Conservation (phyloP, 2,797 vertebrate species). For the Gymnoscopelus microlampas region DNA sequence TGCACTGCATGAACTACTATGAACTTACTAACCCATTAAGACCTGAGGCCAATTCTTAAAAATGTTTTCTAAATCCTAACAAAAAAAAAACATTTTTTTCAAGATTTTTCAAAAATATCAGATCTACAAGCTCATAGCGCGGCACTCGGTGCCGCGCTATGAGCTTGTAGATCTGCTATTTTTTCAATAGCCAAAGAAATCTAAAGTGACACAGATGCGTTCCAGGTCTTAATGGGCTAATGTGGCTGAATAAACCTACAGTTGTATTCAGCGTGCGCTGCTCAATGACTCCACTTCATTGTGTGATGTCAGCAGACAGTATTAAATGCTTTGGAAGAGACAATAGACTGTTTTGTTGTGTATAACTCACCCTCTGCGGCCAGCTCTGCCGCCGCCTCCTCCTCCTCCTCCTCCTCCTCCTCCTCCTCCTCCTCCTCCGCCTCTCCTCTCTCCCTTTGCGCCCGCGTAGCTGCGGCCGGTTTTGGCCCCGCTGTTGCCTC, state of each 20-base stretch:
- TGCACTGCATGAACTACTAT: conserved; percentile 21
- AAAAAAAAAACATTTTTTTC: too few relatives aligned
- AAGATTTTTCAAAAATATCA: too few relatives aligned
- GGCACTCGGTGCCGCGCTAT: too few relatives aligned
- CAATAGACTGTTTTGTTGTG: conserved; percentile 36
- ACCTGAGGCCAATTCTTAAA: too few relatives aligned
- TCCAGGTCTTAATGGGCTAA: too few relatives aligned
- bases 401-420: too few relatives aligned
- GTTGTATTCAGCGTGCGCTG: conserved; percentile 8
- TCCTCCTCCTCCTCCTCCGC: conserved; percentile 66
- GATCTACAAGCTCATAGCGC: too few relatives aligned
- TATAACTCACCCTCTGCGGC: conserved; percentile 91
- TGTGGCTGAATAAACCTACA: conserved; percentile 24
- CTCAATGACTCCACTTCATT: conserved; percentile 37
- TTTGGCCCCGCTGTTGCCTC: conserved; percentile 91
- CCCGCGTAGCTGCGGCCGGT: conserved; percentile 90
- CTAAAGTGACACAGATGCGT: too few relatives aligned
- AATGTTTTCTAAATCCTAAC: too few relatives aligned
- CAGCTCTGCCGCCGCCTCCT: conserved; percentile 79
- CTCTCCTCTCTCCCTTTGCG: conserved; percentile 90
- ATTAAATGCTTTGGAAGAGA: conserved; percentile 25
- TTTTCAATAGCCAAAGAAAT: too few relatives aligned
- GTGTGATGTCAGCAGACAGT: conserved; percentile 33
- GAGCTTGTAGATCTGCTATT: too few relatives aligned
- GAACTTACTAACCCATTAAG: too few relatives aligned